Percentiles rank a stretch among this genome's conserved stretches.
Conservation (phyloP, 1,140 invertebrate genomes). For the Bicyclus anynana region DNA sequence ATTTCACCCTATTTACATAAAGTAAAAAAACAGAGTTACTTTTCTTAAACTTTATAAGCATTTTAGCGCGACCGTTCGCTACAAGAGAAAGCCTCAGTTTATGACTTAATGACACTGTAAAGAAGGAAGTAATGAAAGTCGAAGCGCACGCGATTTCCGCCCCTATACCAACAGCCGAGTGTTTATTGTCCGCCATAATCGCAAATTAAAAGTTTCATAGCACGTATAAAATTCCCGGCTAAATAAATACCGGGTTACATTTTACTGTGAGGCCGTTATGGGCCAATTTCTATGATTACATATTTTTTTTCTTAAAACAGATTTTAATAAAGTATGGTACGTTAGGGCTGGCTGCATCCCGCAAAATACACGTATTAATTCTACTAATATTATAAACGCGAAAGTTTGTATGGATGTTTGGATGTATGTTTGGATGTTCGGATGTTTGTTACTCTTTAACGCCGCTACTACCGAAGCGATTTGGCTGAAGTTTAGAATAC, state of each 20-base stretch:
- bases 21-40: not conserved
- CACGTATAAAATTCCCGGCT: conserved; percentile 19
- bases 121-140: conserved; percentile 20
- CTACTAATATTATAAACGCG: no score
- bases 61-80: not conserved
- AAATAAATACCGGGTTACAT: conserved; percentile 21
- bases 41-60: not conserved
- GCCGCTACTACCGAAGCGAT: no score
- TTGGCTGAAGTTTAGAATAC: no score
- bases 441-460: no score
- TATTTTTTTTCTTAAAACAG: not conserved
- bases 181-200: conserved; percentile 21
- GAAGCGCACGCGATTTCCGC: conserved; percentile 7
- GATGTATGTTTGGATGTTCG: no score
- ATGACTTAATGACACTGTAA: conserved; percentile 22
- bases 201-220: conserved; percentile 27
- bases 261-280: conserved; percentile 17
- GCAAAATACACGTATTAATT: no score
- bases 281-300: conserved; percentile 17
- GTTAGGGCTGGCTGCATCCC: no score
- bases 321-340: no score
- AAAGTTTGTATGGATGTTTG: no score
- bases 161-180: conserved; percentile 7
- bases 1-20: not conserved
- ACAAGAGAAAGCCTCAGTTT: conserved; percentile 11